Evolutionary conservation across 2,888 invertebrate species (phyloP), one percentile per base, ranked within the genome.

Genomic region (Argyresthia goedartella): DNA sequence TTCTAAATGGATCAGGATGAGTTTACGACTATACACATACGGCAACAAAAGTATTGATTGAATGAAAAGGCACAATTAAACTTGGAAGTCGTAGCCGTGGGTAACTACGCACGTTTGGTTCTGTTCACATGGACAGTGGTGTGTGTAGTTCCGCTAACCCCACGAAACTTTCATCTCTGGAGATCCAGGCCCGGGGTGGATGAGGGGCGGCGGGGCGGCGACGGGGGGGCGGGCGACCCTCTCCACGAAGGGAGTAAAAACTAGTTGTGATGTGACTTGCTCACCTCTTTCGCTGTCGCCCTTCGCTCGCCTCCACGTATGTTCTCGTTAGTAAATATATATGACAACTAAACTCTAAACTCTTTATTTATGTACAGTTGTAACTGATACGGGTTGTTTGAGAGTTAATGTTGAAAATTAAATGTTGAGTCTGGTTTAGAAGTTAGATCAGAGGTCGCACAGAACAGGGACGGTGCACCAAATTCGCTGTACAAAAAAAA

Each of bases 31-130:
- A 25, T 25, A 25, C 25, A 25, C 25, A 25, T 6, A 25, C 6
- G 25, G 25, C 25, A 25, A 25, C 25, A 25, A 25, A 67, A 72
- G 72, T 84, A 85, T 86, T 81, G 86, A 86, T 86, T 86, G 84
- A 81, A 85, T 85, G 82, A 81, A 85, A 84, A 78, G 82, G 81
- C 81, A 82, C 84, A 86, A 86, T 86, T 86, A 86, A 85, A 86
- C 75, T 86, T 84, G 76, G 79, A 79, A 84, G 84, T 25, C 25
- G 25, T 25, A 25, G 25, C 25, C 25, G 25, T 25, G 78, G 81
- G 78, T 80, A 81, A 79, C 73, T 78, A 74, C 77, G 75, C 69
- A 54, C 76, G 78, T 80, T 80, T 81, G 79, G 34, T 34, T 47
- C 35, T 25, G 42, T 25, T 44, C 25, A 15, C 36, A 36, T 25